Percentiles rank a stretch among this genome's conserved stretches.
Conservation (phyloP, 2,888 invertebrate genomes). For the Temnothorax rugatulus region DNA sequence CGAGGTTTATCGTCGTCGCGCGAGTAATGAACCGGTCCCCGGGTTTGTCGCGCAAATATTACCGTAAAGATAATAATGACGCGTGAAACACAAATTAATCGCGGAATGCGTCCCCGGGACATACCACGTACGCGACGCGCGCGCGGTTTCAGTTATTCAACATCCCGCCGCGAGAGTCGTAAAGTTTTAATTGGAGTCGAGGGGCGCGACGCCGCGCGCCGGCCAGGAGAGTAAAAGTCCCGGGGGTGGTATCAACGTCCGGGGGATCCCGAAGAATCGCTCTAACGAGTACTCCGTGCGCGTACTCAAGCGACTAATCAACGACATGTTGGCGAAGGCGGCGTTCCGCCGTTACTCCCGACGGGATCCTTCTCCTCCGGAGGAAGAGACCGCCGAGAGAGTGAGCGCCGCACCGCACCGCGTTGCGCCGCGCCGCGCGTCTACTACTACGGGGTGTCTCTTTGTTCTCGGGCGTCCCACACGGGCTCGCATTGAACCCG, state of each 20-base stretch:
- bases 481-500: slow-evolving; percentile 79
- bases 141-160: slow-evolving; percentile 18
- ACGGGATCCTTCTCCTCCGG: slow-evolving; percentile 12
- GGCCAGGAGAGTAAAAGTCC: not conserved
- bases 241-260: slow-evolving; percentile 28
- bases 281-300: slow-evolving; percentile 48
- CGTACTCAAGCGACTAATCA: slow-evolving; percentile 56
- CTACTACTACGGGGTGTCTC: slow-evolving; percentile 70
- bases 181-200: slow-evolving; percentile 42
- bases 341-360: slow-evolving; percentile 41
- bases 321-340: slow-evolving; percentile 58
- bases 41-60: slow-evolving; percentile 30
- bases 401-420: not conserved
- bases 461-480: slow-evolving; percentile 80
- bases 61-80: slow-evolving; percentile 39
- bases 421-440: not conserved
- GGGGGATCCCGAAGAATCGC: slow-evolving; percentile 40
- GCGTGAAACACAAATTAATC: slow-evolving; percentile 48
- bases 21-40: slow-evolving; percentile 12
- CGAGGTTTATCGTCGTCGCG: slow-evolving; percentile 12
- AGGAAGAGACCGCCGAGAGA: slow-evolving; percentile 31
- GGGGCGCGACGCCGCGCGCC: not conserved
- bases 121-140: not conserved
- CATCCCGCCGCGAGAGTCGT: slow-evolving; percentile 16
- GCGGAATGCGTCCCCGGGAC: slow-evolving; percentile 21